Percentiles rank a stretch among this genome's conserved stretches.
phyloP scores from a whole-genome alignment of 2,888 invertebrate genomes.

The Rhaphigaster nebulosa region DNA sequence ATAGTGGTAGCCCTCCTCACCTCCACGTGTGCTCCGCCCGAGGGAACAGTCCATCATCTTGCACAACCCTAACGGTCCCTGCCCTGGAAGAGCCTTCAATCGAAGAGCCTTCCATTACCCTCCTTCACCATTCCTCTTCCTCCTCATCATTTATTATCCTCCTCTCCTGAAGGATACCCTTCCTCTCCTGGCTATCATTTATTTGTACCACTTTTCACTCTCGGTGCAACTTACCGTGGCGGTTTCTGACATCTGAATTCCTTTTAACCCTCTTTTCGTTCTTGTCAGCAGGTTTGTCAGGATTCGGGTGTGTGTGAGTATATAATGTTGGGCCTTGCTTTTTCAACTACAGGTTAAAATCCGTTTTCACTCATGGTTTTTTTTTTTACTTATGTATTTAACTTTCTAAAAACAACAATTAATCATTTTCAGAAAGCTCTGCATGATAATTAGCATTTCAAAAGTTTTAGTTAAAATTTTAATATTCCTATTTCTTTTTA shows the following conservation, averaged over 20 bases:
- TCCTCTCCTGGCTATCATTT: conserved; percentile 53
- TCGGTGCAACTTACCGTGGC: conserved; percentile 51
- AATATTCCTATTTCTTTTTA: too few relatives aligned
- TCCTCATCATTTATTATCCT: conserved; percentile 49
- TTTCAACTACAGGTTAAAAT: background rate
- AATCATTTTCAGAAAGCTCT: too few relatives aligned
- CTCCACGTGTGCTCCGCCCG: background rate
- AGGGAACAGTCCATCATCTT: conserved; percentile 17
- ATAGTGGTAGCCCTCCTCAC: background rate
- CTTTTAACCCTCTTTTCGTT: background rate
- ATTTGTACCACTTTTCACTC: conserved; percentile 61
- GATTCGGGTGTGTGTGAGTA: background rate
- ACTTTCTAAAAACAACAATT: too few relatives aligned
- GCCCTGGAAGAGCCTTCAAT: background rate
- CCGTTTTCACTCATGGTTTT: background rate
- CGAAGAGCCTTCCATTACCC: conserved; percentile 63
- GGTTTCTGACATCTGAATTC: conserved; percentile 41
- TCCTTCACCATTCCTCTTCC: conserved; percentile 62
- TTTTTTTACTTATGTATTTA: too few relatives aligned
- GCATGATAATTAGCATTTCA: too few relatives aligned
- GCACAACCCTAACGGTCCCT: conserved; percentile 42
- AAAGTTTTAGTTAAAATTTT: too few relatives aligned
- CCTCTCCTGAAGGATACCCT: conserved; percentile 38
- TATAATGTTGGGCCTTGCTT: too few relatives aligned
- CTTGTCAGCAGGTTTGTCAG: background rate